Evolutionary conservation across 1,140 invertebrate genomes (phyloP), one percentile per base, ranked within the genome.

Genomic region (Mesaphorura yosii): DNA sequence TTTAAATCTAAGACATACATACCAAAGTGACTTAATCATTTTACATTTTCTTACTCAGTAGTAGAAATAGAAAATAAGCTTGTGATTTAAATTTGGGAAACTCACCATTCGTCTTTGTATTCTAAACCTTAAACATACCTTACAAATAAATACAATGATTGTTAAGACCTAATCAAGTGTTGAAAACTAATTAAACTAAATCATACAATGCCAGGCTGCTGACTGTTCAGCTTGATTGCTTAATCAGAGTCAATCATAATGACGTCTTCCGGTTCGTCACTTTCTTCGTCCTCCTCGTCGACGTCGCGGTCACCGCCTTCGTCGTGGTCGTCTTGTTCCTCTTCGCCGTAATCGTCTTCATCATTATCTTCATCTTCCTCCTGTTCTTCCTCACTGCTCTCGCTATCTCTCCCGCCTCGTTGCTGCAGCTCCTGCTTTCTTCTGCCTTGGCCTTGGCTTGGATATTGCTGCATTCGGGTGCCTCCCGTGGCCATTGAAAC

Each of bases 321-420:
- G 3, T 37, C 39, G 12, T 39, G 20, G 6, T 52, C 48, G 5
- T 50, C 53, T 15, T 51, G 46, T n/a, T n/a, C n/a, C n/a, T 44
- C 46, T 15, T 31, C 53, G 26, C 37, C 54, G 23, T 52, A 23
- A 14, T 49, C 50, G 10, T 41, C 40, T 15, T 52, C 48, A n/a
- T 55, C 51, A 15, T 62, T 54, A 20, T 56, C 53, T 20, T 44
- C 42, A 23, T 51, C 46, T 20, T 49, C 39, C 12, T 52, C 42
- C 12, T 31, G 40, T 4, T 53, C 46, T 6, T 52, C 27, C 17
- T 55, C 34, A 28, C 25, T 41, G 22, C 17, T 20, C n/a, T 22
- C 29, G 41, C 53, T 26, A 22, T 20, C 25, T 27, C 25, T 17
- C 45, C 29, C n/a, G 40, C 48, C 25, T 54, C 37, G 10, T 51